Evolutionary conservation across 2,888 invertebrate species (phyloP).

Genomic region (Erebia palarica): DNA sequence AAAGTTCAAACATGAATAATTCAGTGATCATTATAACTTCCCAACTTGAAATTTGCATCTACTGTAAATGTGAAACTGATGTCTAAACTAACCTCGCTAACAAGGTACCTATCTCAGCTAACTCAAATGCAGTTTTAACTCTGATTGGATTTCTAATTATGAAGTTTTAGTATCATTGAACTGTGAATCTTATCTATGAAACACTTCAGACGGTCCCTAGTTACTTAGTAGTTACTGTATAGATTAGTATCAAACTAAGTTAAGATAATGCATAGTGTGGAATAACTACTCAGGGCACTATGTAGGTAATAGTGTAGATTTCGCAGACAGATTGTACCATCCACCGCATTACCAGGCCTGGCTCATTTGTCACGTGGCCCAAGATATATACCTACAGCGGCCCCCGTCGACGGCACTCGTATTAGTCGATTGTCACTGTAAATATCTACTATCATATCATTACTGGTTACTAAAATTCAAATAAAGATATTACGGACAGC

Average conservation of each 20-base stretch:
- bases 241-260: not conserved
- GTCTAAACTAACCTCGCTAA: not conserved
- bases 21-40: conserved; percentile 2
- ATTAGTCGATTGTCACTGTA: no score
- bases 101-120: not conserved
- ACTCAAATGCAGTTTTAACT: conserved; percentile 15
- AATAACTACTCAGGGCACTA: not conserved
- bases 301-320: not conserved
- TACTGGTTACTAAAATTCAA: no score
- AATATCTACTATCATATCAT: no score
- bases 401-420: no score
- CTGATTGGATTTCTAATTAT: conserved; percentile 2
- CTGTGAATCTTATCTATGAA: conserved; percentile 13
- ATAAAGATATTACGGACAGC: no score
- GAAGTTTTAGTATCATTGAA: conserved; percentile 7
- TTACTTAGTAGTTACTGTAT: not conserved
- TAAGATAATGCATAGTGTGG: not conserved
- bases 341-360: no score
- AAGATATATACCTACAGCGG: no score
- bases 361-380: no score
- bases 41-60: not conserved
- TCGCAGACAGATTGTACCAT: no score
- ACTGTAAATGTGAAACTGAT: conserved; percentile 4
- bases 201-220: not conserved
- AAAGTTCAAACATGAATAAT: conserved; percentile 13